These are phyloP conservation scores for Amiota mariae DNA, from an alignment of 2,888 invertebrate species.

Conservation along the genomic window DNA sequence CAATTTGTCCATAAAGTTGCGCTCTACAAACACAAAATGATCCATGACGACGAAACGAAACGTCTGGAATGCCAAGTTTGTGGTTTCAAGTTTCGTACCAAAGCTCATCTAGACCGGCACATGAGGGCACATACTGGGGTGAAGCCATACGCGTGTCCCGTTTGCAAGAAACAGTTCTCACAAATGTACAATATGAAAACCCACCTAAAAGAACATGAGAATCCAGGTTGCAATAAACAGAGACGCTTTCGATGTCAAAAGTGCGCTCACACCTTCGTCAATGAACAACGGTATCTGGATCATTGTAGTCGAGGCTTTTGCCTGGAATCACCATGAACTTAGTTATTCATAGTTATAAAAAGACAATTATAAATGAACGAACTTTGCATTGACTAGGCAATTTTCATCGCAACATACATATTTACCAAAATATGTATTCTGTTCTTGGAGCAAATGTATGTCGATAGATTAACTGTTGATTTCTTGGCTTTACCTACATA, in stretches of 20 bases:
- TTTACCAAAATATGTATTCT: too few species aligned
- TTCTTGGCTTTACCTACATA: too few species aligned
- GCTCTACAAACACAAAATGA: slow-evolving; percentile 62
- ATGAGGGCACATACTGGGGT: slow-evolving; percentile 74
- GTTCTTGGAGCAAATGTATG: too few species aligned
- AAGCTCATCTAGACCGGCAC: slow-evolving; percentile 74
- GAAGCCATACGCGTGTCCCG: slow-evolving; percentile 58
- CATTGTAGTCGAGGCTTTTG: slow-evolving; percentile 56
- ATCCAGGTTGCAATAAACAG: slow-evolving; percentile 60
- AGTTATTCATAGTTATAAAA: too few species aligned
- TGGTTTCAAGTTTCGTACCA: slow-evolving; percentile 73
- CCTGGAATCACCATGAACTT: background rate
- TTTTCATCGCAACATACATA: too few species aligned
- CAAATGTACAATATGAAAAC: slow-evolving; percentile 65
- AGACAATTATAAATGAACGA: too few species aligned
- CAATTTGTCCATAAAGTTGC: slow-evolving; percentile 63
- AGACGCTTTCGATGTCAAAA: slow-evolving; percentile 56
- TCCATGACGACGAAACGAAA: slow-evolving; percentile 63
- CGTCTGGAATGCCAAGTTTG: slow-evolving; percentile 68
- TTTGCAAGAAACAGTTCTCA: slow-evolving; percentile 62
- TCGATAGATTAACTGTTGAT: too few species aligned
- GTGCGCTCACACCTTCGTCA: slow-evolving; percentile 60
- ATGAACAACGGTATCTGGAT: slow-evolving; percentile 55
- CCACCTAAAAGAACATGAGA: slow-evolving; percentile 58
- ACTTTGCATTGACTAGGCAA: too few species aligned